Conservation (phyloP, 1,140 invertebrate species). For the Lasioglossum baleicum region DNA sequence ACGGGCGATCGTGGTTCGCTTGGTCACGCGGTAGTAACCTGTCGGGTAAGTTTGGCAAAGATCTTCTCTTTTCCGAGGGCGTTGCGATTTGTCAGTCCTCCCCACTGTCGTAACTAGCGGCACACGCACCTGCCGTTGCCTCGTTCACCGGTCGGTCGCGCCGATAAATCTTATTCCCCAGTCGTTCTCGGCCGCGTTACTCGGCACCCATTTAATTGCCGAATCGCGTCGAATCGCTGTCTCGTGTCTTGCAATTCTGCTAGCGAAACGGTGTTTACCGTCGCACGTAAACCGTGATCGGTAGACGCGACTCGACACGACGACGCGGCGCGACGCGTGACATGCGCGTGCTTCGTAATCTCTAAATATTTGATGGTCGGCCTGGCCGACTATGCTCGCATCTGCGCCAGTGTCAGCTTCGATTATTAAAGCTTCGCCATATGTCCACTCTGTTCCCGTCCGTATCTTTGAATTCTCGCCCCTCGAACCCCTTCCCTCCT, state of each 20-base stretch:
- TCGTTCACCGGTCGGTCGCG: slow-evolving; percentile 4
- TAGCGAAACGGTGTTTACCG: background rate
- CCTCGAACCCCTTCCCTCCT: background rate
- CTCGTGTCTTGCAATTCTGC: background rate
- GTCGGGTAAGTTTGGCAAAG: slow-evolving; percentile 41
- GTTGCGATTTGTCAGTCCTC: slow-evolving; percentile 47
- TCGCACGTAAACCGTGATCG: background rate
- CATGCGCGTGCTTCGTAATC: slow-evolving; percentile 65
- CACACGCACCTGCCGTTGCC: slow-evolving; percentile 53
- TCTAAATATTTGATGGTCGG: slow-evolving; percentile 70
- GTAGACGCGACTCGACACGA: too few relatives aligned
- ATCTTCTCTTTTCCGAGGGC: slow-evolving; percentile 33
- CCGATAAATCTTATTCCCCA: slow-evolving; percentile 66
- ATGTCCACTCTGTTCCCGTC: slow-evolving; percentile 47
- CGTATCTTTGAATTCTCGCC: background rate
- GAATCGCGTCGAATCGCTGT: slow-evolving; percentile 16
- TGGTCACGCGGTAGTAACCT: slow-evolving; percentile 20
- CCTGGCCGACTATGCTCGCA: slow-evolving; percentile 58
- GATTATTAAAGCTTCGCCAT: slow-evolving; percentile 72
- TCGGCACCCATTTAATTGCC: slow-evolving; percentile 42
- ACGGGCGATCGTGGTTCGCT: too few relatives aligned
- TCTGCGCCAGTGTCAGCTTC: slow-evolving; percentile 68
- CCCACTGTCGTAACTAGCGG: slow-evolving; percentile 28
- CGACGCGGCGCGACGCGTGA: slow-evolving; percentile 1
- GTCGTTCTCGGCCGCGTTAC: slow-evolving; percentile 44